phyloP scores from a whole-genome alignment of 2,797 vertebrate genomes.

The Chromis chromis region DNA sequence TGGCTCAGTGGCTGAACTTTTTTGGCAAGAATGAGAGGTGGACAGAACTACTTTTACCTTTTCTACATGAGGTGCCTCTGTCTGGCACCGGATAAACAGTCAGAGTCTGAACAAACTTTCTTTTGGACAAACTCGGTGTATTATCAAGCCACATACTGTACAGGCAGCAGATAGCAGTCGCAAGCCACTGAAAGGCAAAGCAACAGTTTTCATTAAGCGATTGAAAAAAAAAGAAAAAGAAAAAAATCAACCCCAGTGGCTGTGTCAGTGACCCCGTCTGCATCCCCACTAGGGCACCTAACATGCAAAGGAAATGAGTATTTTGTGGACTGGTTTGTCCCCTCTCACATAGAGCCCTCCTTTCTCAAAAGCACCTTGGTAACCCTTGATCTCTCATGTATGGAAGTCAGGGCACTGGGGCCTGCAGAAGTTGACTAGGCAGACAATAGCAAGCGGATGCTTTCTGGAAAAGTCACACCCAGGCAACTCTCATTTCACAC shows the following conservation, averaged over 20 bases:
- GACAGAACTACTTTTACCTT: slow-evolving; percentile 89
- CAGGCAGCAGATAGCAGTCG: slow-evolving; percentile 55
- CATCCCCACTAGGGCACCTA: slow-evolving; percentile 84
- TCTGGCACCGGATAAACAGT: slow-evolving; percentile 88
- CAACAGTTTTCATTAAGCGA: slow-evolving; percentile 80
- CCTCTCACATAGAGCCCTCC: slow-evolving; percentile 81
- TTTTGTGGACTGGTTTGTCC: slow-evolving; percentile 82
- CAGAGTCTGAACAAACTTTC: slow-evolving; percentile 72
- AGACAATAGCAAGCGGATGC: slow-evolving; percentile 85
- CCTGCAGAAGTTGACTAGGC: slow-evolving; percentile 85
- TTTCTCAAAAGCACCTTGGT: slow-evolving; percentile 87
- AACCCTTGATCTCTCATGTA: slow-evolving; percentile 92
- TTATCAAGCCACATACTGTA: slow-evolving; percentile 69
- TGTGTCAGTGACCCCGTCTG: slow-evolving; percentile 83
- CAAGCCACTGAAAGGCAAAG: slow-evolving; percentile 61
- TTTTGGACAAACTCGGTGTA: slow-evolving; percentile 62
- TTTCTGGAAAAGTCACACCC: slow-evolving; percentile 85
- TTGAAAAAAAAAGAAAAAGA: slow-evolving; percentile 21
- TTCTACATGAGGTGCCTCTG: slow-evolving; percentile 90
- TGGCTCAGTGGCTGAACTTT: slow-evolving; percentile 96
- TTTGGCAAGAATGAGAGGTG: slow-evolving; percentile 84
- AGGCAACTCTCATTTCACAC: slow-evolving; percentile 85
- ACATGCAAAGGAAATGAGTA: slow-evolving; percentile 89
- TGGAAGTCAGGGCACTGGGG: slow-evolving; percentile 85
- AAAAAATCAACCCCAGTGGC: slow-evolving; percentile 58